A percentile compares a stretch with the other conserved stretches of the same genome.
phyloP scores from a whole-genome alignment of 2,888 invertebrate species.

The Laspeyria flexula region DNA sequence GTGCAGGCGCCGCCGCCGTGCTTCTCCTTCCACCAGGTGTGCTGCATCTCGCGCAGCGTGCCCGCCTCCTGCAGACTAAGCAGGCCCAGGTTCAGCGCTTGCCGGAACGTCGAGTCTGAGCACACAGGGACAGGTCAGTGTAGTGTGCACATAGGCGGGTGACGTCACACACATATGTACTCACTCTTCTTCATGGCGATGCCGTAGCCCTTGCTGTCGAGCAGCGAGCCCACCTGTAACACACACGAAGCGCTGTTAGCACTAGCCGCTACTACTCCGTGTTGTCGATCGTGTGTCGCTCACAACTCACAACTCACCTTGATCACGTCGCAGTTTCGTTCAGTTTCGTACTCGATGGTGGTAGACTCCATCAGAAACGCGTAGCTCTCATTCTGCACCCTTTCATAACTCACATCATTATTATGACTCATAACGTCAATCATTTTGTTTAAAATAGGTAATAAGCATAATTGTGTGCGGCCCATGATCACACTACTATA shows the following conservation, averaged over 20 bases:
- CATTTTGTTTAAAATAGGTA: no score
- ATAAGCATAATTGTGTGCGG: no score
- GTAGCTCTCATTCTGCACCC: constrained; percentile 80
- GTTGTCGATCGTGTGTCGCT: not conserved
- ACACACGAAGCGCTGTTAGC: not conserved
- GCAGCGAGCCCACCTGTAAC: constrained; percentile 88
- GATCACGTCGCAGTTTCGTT: constrained; percentile 90
- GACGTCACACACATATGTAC: constrained; percentile 29
- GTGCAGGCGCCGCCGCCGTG: constrained; percentile 90
- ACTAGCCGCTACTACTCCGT: not conserved
- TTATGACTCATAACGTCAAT: no score
- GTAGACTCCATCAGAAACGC: constrained; percentile 97
- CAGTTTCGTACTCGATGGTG: constrained; percentile 93
- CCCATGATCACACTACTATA: no score
- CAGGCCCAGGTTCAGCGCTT: constrained; percentile 92
- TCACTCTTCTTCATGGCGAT: constrained; percentile 93
- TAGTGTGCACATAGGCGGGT: not conserved
- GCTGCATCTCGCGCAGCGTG: constrained; percentile 90
- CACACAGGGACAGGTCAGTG: not conserved
- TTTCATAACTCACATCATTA: no score
- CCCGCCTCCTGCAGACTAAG: constrained; percentile 95
- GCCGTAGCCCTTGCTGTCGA: constrained; percentile 95
- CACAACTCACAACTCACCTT: constrained; percentile 69
- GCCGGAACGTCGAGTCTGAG: constrained; percentile 90
- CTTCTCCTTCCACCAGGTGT: constrained; percentile 96